Conservation (phyloP, 2,888 invertebrate species). For the Lepeophtheirus nordmannii region DNA sequence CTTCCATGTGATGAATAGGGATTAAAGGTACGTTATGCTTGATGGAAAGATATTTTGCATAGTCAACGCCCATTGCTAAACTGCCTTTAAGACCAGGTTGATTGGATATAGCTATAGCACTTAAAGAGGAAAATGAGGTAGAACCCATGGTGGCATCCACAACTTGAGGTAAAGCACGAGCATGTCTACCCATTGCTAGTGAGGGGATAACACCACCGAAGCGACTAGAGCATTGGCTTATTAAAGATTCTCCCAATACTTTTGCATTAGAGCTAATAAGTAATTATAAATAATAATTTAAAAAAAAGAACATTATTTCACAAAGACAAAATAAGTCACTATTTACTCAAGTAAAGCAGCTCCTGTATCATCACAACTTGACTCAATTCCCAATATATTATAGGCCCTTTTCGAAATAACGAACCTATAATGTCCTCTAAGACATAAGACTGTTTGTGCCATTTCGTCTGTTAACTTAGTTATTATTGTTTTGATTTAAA, state of each 20-base stretch:
- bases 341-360: constrained; percentile 57
- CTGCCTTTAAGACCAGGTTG: constrained; percentile 64
- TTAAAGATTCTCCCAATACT: constrained; percentile 5
- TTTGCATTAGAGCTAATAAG: neutral
- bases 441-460: no score
- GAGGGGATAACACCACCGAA: constrained; percentile 80
- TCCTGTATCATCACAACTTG: constrained; percentile 94
- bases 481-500: no score
- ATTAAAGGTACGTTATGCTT: constrained; percentile 49
- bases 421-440: neutral
- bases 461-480: no score
- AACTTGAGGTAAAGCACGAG: constrained; percentile 54
- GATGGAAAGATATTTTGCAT: constrained; percentile 31
- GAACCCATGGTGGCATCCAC: constrained; percentile 50
- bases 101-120: constrained; percentile 79
- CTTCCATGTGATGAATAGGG: constrained; percentile 97
- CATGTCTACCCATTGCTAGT: constrained; percentile 64
- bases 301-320: no score
- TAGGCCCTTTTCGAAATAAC: neutral
- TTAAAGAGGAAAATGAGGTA: constrained; percentile 48
- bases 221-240: constrained; percentile 31
- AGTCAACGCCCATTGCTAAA: constrained; percentile 38
- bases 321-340: constrained; percentile 29
- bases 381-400: constrained; percentile 83
- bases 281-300: constrained; percentile 25